Base-by-base conservation (phyloP, 2,888 invertebrate species). In the Micoletzkya japonica region DNA sequence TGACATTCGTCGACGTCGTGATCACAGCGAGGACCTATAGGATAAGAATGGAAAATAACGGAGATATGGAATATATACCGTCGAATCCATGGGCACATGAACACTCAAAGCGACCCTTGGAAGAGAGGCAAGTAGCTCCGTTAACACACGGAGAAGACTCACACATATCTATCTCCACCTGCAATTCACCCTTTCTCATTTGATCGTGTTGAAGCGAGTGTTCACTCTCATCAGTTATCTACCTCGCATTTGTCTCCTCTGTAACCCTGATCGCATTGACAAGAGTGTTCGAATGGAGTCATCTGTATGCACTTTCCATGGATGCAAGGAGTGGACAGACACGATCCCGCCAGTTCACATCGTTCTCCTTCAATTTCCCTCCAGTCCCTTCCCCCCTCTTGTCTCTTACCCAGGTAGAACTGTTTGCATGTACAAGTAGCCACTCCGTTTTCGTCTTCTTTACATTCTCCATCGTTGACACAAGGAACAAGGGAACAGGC, bases 381-480 rank as follows among this genome's bases (percentile, higher is more conserved):
- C 57, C 14, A n/a, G n/a, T 50, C n/a, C 3, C 3, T 4, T 20
- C 50, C 24, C 50, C 24, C 50, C 50, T n/a, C n/a, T n/a, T n/a
- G n/a, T n/a, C 44, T 58, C 72, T 32, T 34, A 76, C 77, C 80
- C 67, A 80, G 72, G 60, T 75, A 80, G 66, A 75, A 77, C 64
- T 79, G 76, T 36, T 76, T 79, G 52, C 83, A 82, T 32, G 74
- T 71, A 63, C 82, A 82, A 7, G 57, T 60, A 37, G 74, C 76
- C 4, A 73, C 74, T 30, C 73, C 75, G 32, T 49, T 52, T n/a
- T 59, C 36, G 26, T 75, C 76, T 24, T 95, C 95, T 39, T 68
- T n/a, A 72, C 97, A 97, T 69, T 91, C 91, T 30, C 94, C 96
- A 0, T 93, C 93, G 87, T 96, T 95, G 72, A 91, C 90, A 87